Evolutionary conservation across 2,113 vertebrate genomes (phyloP), one percentile per base, ranked within the genome.

Genomic region (Odocoileus hemionus): DNA sequence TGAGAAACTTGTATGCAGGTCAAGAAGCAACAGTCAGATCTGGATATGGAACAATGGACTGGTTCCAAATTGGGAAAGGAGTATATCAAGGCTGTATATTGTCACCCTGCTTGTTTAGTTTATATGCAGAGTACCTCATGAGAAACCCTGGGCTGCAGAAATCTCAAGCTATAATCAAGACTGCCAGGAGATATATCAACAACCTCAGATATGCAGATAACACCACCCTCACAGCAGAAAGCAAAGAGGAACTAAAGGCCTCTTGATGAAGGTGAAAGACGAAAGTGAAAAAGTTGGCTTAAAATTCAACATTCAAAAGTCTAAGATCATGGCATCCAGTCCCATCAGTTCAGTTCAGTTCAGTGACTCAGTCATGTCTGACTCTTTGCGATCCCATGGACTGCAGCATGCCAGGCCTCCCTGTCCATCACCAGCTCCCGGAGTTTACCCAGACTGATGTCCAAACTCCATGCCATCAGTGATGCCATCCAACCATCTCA

Each of bases 341-440:
- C 33, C 64, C 33, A 36, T 67, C 33, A 67, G 64, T 36, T n/a
- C 33, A 67, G 33, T 67, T 67, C 17, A 67, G 33, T n/a, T n/a
- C 16, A 67, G 33, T 36, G 1, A 11, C 4, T 5, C 64, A 67
- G 8, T 67, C 4, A 0, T 67, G 64, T 67, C 33, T 7, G 1
- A 64, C 61, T 11, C 33, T n/a, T 67, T 36, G 8, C 1, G 17
- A 67, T 2, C 64, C 33, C 64, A 21, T 2, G 33, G 8, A 67
- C 33, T 10, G 8, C 33, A 67, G 33, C 64, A 67, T 0, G 1
- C 33, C 16, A 36, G 33, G 64, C 33, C 33, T n/a, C 64, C 64
- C 4, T 67, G 64, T 67, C 33, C 33, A 36, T 67, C 64, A n/a
- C 19, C 33, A 36, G 10, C 33, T 67, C 64, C 33, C 0, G 4